Conservation (phyloP, 2,113 vertebrate species). For the Brachyistius frenatus region DNA sequence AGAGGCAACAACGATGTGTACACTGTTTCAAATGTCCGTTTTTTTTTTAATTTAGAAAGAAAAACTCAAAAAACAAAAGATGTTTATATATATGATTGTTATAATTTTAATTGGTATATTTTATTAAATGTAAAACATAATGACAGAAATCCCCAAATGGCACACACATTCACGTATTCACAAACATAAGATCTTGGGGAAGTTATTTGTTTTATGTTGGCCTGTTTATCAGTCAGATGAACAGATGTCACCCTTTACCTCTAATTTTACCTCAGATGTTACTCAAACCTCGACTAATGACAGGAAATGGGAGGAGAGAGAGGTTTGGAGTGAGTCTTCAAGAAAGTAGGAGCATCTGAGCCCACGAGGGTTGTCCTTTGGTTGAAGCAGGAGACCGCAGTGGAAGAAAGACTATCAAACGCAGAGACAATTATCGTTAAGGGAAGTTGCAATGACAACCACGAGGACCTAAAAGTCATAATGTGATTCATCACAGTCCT, state of each 20-base stretch:
- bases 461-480: conserved; percentile 69
- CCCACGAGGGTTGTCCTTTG: conserved; percentile 48
- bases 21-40: conserved; percentile 81
- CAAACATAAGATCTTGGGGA: conserved; percentile 67
- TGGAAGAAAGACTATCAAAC: conserved; percentile 43
- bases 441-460: conserved; percentile 78
- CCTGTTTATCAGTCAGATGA: conserved; percentile 76
- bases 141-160: conserved; percentile 68
- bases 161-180: conserved; percentile 71
- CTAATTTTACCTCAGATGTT: conserved; percentile 82
- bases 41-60: conserved; percentile 75
- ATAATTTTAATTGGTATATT: conserved; percentile 84
- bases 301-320: conserved; percentile 16
- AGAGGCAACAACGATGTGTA: conserved; percentile 77
- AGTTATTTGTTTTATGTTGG: conserved; percentile 70
- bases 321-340: conserved; percentile 20
- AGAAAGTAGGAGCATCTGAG: conserved; percentile 51
- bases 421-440: conserved; percentile 66
- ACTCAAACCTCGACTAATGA: conserved; percentile 57
- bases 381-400: conserved; percentile 38
- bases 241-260: conserved; percentile 83
- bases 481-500: conserved; percentile 45
- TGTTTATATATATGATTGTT: conserved; percentile 84
- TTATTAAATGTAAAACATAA: conserved; percentile 83
- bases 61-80: conserved; percentile 75